These are phyloP conservation scores for Puntigrus tetrazona DNA, from an alignment of 2,113 vertebrate species.

Conservation along the genomic window DNA sequence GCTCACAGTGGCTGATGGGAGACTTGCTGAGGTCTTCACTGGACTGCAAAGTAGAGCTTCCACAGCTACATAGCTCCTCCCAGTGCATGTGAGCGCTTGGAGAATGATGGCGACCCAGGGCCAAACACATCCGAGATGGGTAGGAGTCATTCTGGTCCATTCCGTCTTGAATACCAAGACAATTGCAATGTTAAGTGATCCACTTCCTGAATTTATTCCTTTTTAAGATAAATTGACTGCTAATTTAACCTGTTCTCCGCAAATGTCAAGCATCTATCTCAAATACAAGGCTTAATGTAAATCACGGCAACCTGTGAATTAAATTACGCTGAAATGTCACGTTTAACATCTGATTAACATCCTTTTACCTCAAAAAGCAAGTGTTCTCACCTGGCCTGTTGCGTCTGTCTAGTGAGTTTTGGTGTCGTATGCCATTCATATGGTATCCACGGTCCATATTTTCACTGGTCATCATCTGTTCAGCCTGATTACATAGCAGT, in stretches of 20 bases:
- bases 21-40: conserved; percentile 75
- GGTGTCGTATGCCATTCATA: conserved; percentile 67
- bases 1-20: conserved; percentile 61
- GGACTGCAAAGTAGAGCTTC: conserved; percentile 78
- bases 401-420: conserved; percentile 73
- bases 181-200: not conserved
- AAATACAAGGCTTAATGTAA: not conserved
- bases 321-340: not conserved
- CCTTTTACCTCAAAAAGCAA: not conserved
- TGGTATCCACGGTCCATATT: conserved; percentile 76
- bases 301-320: not conserved
- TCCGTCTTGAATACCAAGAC: conserved; percentile 65
- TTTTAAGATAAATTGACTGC: not conserved
- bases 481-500: conserved; percentile 72
- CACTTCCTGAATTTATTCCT: not conserved
- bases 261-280: not conserved
- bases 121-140: conserved; percentile 72
- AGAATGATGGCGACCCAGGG: conserved; percentile 64
- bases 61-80: conserved; percentile 78
- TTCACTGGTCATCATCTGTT: conserved; percentile 78
- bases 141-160: conserved; percentile 78
- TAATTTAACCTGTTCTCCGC: no score
- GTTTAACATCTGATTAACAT: not conserved
- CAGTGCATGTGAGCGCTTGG: conserved; percentile 68
- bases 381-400: conserved; percentile 80